Percentiles rank a stretch among this genome's conserved stretches.
phyloP scores from a whole-genome alignment of 2,113 vertebrate genomes.

The Nycticryphes semicollaris region DNA sequence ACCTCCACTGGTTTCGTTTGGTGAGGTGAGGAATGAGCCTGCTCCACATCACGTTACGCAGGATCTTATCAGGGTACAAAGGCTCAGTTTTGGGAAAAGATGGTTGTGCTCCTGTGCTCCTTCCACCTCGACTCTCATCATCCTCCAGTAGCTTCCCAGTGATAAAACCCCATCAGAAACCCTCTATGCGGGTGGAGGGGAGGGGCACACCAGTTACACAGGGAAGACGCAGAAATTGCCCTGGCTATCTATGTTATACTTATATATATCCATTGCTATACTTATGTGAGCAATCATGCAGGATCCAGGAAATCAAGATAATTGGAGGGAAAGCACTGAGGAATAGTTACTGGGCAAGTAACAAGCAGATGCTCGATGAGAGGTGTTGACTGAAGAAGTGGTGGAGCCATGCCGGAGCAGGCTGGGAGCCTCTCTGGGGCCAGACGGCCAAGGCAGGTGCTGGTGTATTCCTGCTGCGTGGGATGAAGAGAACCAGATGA shows the following conservation, averaged over 20 bases:
- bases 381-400: background rate
- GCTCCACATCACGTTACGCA: background rate
- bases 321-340: background rate
- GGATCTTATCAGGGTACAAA: background rate
- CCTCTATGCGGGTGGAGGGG: background rate
- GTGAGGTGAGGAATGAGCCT: background rate
- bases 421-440: background rate
- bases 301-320: background rate
- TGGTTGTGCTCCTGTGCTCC: background rate
- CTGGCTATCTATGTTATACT: background rate
- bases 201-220: background rate
- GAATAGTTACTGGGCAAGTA: background rate
- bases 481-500: background rate
- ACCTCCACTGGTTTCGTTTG: background rate
- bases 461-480: fast-evolving
- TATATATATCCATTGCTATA: too few species aligned
- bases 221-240: background rate
- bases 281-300: background rate
- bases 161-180: background rate
- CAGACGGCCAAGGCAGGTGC: background rate
- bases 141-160: background rate
- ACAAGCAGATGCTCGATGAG: background rate
- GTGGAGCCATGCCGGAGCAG: background rate
- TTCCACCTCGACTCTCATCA: background rate
- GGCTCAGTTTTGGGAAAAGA: background rate